Base-by-base conservation (phyloP, 2,797 vertebrate species). In the Channallabes apus region DNA sequence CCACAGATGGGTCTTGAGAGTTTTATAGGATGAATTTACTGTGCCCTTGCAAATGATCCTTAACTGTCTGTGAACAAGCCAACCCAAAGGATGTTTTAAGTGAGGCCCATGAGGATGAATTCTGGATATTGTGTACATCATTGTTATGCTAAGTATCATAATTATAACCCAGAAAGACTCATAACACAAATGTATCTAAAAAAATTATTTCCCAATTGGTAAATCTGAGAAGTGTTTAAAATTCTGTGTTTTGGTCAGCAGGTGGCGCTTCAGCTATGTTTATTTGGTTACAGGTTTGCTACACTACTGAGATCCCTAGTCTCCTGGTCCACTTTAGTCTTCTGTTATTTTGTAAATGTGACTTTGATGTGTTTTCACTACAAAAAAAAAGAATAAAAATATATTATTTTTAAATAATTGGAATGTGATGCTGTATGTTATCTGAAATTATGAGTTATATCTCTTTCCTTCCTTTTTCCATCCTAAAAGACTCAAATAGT, bases 1-100 rank as follows among this genome's bases (percentile, higher is more conserved):
- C 80, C 86, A 85, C 86, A 88, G 85, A 85, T 81, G 82, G 83
- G 86, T 15, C 29, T 38, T 83, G 83, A 86, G 84, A 84, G 81
- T 62, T 89, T 89, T 89, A 87, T n/a, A 82, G 86, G 86, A 86
- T 82, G 82, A 76, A 84, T 78, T 87, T 86, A 82, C 29, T 85
- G 18, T 85, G 51, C 11, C 4, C 24, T 72, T 62, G 32, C 76
- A 82, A 86, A 87, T 4, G 78, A 82, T 83, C 79, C 58, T 84
- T 76, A 84, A 87, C 77, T 38, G 46, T 79, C 79, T 67, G n/a
- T 67, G 18, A 29, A 67, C 79, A 32, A 80, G 62, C n/a, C 41
- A 80, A 54, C n/a, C 20, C 1, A 80, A 80, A 67, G 24, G 78
- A 85, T 82, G 64, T 35, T 76, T 82, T 86, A 89, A 85, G 69